Evolutionary conservation across 2,797 vertebrate genomes (phyloP), one percentile per base, ranked within the genome.

Genomic region (Rhabdomys pumilio): DNA sequence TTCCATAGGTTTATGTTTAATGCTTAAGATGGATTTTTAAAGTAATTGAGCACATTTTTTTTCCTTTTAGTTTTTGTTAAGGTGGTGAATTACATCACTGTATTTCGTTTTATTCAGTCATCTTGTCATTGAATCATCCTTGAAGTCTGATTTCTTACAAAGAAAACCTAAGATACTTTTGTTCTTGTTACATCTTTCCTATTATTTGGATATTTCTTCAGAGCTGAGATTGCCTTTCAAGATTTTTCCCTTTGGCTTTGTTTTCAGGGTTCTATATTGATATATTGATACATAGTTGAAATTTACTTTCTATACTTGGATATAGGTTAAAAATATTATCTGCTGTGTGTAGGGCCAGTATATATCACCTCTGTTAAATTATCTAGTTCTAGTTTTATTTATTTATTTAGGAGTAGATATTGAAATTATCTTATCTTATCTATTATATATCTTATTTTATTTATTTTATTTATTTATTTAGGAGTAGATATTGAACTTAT

Each of bases 221-320:
- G 67, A 97, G 20, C 26, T 77, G 44, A 55, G 26, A 15, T 31
- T 47, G 75, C 26, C 26, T 76, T 15, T 76, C 15, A 76, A 76
- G 26, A 44, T 2, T 92, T 95, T n/a, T 95, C 13, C 26, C 81
- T 96, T 84, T 63, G 17, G 19, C 65, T 86, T 96, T 92, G n/a
- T 90, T 95, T 96, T 87, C 57, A 76, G 34, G 22, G 29, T 80
- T 97, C 47, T 80, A 26, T 26, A 82, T 73, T 86, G 67, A 55
- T 80, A 26, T 31, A 82, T 73, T 86, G 67, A 77, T 92, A 81
- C 92, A 73, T 80, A 84, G 50, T 73, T 86, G 63, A 96, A 85
- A 41, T 93, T 86, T 38, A 50, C 0, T 92, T 34, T 93, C 29
- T 92, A 6, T 96, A 19, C 19, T 87, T 22, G 69, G 17, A 86